Conservation (phyloP, 2,797 vertebrate genomes). For the Scyliorhinus canicula region DNA sequence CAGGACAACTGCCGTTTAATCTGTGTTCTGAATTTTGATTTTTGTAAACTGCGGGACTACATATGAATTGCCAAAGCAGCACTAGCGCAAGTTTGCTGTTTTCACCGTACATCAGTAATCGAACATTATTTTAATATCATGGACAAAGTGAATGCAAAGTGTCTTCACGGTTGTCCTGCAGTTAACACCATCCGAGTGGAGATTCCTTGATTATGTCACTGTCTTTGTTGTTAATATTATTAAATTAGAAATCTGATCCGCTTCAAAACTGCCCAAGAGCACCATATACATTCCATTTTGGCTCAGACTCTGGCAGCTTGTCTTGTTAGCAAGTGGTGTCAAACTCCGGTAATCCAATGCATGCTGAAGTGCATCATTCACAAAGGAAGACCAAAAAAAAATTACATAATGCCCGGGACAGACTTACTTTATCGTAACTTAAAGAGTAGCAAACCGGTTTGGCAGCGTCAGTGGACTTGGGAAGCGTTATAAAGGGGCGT, state of each 20-base stretch:
- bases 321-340: background rate
- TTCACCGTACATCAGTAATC: background rate
- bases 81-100: background rate
- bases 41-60: background rate
- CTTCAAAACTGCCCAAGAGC: background rate
- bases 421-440: background rate
- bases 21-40: slow-evolving; percentile 14
- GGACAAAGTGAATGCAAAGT: background rate
- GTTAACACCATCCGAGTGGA: background rate
- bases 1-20: slow-evolving; percentile 40
- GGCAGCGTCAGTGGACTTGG: background rate
- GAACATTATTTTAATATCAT: background rate
- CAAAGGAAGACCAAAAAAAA: background rate
- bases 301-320: slow-evolving; percentile 6
- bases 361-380: background rate
- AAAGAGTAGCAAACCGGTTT: background rate
- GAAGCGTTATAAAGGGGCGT: background rate
- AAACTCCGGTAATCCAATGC: background rate
- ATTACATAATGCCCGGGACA: background rate
- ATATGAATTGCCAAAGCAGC: background rate
- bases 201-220: background rate
- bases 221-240: background rate
- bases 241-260: background rate
- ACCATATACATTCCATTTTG: background rate
- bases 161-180: background rate